Conservation (phyloP, 2,888 invertebrate genomes). For the Tinea trinotella region DNA sequence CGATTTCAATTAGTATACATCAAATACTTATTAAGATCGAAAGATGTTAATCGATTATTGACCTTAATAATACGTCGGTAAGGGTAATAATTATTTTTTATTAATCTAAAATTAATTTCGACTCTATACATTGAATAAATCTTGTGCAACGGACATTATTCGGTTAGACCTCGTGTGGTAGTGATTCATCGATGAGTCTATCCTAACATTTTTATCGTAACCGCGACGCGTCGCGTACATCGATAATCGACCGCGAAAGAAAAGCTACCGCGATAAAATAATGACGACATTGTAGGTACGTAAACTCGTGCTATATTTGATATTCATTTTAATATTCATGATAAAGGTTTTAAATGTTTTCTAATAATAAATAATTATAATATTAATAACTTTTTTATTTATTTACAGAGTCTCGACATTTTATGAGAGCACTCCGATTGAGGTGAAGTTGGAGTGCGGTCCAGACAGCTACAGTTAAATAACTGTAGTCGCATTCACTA, state of each 20-base stretch:
- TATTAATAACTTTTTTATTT: no score
- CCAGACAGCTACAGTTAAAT: no score
- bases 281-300: background rate
- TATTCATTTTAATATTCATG: no score
- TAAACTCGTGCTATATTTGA: no score
- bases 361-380: no score
- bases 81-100: background rate
- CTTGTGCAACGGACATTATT: constrained; percentile 62
- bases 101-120: constrained; percentile 23
- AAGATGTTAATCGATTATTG: background rate
- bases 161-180: constrained; percentile 45
- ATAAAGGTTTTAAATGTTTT: no score
- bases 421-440: no score
- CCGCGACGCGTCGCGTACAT: background rate
- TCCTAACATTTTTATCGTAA: constrained; percentile 59
- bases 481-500: no score
- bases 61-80: background rate
- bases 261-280: background rate
- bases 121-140: constrained; percentile 49
- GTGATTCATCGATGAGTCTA: constrained; percentile 72
- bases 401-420: no score
- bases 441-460: no score
- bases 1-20: no score
- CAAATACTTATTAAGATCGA: background rate
- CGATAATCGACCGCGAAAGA: constrained; percentile 1